These are phyloP conservation scores for Caenorhabditis plicata DNA, from an alignment of 2,888 invertebrate genomes.

Conservation along the genomic window DNA sequence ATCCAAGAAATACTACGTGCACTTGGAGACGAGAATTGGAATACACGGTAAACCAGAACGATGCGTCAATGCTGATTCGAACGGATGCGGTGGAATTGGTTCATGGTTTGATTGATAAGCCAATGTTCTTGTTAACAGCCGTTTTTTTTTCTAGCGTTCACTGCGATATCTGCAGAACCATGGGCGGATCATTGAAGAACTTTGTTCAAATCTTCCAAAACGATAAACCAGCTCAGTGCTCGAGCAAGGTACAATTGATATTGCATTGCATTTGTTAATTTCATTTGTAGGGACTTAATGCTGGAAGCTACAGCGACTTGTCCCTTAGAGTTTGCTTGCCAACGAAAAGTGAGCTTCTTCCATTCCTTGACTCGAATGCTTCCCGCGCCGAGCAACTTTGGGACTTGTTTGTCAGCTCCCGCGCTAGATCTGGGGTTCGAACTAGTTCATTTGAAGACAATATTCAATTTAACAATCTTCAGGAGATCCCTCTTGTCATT, in stretches of 20 bases:
- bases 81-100: constrained; percentile 64
- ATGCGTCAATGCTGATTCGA: constrained; percentile 62
- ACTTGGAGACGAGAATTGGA: constrained; percentile 63
- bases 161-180: constrained; percentile 63
- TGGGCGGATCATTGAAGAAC: constrained; percentile 59
- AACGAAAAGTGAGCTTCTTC: constrained; percentile 62
- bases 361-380: constrained; percentile 64
- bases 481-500: constrained; percentile 64
- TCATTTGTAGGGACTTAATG: constrained; percentile 42
- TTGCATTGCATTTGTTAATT: neutral
- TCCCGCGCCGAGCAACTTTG: constrained; percentile 63
- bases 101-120: constrained; percentile 46
- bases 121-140: neutral
- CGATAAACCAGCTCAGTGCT: constrained; percentile 61
- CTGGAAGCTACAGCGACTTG: constrained; percentile 61
- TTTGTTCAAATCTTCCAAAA: constrained; percentile 64
- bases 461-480: constrained; percentile 2
- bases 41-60: constrained; percentile 64
- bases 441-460: neutral
- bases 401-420: constrained; percentile 63
- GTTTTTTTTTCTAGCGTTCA: constrained; percentile 40
- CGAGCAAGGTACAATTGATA: constrained; percentile 34
- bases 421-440: constrained; percentile 56
- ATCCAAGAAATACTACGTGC: constrained; percentile 62
- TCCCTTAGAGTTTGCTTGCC: constrained; percentile 63